Conservation (phyloP, 2,113 vertebrate genomes). For the Larimichthys crocea region DNA sequence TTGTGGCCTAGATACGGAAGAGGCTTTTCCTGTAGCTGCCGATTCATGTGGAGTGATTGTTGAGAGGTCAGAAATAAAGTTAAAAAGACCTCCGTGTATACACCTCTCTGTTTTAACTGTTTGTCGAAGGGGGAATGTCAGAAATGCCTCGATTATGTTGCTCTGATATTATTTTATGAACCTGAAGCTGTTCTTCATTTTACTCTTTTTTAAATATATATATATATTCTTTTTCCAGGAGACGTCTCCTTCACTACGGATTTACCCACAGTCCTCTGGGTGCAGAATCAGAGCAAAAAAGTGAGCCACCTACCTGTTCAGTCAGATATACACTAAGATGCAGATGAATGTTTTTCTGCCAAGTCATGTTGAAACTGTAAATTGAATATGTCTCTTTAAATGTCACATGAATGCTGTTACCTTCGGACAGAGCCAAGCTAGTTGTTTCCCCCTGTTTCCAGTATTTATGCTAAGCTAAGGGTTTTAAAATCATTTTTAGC, state of each 20-base stretch:
- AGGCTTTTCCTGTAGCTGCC: conserved; percentile 27
- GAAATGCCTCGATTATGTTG: conserved; percentile 26
- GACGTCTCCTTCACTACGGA: conserved; percentile 25
- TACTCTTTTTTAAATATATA: conserved; percentile 1
- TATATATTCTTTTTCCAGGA: conserved; percentile 46
- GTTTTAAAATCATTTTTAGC: not conserved
- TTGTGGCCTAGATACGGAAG: conserved; percentile 22
- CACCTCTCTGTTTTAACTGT: conserved; percentile 8
- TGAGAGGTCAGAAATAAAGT: conserved; percentile 26
- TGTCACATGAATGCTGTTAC: not conserved
- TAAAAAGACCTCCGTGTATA: conserved; percentile 15
- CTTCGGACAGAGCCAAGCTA: not conserved
- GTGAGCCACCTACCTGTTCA: conserved; percentile 27
- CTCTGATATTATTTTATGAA: conserved; percentile 11
- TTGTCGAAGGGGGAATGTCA: conserved; percentile 23
- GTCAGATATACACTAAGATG: conserved; percentile 22
- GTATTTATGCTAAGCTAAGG: not conserved
- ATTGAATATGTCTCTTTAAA: conserved; percentile 27
- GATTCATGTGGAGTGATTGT: conserved; percentile 1
- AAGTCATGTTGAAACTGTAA: conserved; percentile 7
- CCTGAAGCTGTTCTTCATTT: conserved; percentile 23
- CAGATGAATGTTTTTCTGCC: conserved; percentile 25
- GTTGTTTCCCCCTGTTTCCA: not conserved
- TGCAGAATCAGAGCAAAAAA: conserved; percentile 50
- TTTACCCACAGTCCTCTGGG: conserved; percentile 51